Conservation (phyloP, 2,113 vertebrate genomes). For the Irena cyanogastra region DNA sequence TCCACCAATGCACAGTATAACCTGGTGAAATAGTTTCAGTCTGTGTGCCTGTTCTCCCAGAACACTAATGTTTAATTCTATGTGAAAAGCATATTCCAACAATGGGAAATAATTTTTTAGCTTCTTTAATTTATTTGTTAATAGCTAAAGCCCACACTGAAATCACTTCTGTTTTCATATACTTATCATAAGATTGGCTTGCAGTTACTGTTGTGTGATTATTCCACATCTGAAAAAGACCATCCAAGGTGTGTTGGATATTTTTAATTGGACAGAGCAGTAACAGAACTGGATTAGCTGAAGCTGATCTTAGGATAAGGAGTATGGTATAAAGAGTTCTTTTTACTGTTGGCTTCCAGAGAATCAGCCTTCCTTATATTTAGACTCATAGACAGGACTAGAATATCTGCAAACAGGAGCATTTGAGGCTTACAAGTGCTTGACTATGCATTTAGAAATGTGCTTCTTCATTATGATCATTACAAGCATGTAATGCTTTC, state of each 20-base stretch:
- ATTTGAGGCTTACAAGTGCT: neutral
- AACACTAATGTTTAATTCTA: neutral
- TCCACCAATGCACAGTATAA: neutral
- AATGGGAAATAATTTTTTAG: neutral
- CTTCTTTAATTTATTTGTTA: neutral
- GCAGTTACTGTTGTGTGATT: neutral
- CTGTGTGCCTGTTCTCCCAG: neutral
- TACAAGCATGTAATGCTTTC: neutral
- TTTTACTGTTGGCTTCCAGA: neutral
- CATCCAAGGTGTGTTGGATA: neutral
- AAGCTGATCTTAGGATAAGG: neutral
- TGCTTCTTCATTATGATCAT: neutral
- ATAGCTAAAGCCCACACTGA: neutral
- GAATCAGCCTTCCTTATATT: neutral
- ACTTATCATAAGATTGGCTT: neutral
- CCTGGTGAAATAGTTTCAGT: neutral
- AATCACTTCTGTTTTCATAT: neutral
- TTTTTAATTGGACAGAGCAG: neutral
- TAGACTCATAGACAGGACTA: neutral
- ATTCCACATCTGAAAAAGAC: neutral
- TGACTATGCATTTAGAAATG: neutral
- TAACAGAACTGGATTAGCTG: neutral
- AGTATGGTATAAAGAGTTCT: neutral
- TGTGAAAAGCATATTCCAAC: neutral
- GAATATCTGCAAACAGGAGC: neutral